Evolutionary conservation across 2,888 invertebrate species (phyloP).

Genomic region (Notocelia uddmanniana): DNA sequence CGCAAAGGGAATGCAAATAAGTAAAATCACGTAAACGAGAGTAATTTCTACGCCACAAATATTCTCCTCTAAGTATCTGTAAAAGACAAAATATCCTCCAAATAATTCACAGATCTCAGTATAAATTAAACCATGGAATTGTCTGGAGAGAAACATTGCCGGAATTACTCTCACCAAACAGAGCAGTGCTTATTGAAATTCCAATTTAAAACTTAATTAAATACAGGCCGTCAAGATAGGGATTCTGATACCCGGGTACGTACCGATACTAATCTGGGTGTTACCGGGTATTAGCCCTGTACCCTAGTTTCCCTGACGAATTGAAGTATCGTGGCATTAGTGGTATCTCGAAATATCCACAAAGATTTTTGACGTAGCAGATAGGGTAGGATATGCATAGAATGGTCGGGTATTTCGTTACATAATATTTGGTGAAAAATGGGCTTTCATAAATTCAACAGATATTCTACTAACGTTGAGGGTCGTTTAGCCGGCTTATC

Average conservation of each 20-base stretch:
- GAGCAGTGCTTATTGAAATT: conserved; percentile 37
- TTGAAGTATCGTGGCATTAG: not conserved
- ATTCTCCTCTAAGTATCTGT: not conserved
- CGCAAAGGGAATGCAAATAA: not conserved
- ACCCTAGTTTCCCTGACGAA: not conserved
- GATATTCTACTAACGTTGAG: too few relatives aligned
- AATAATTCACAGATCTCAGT: not conserved
- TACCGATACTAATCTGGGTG: conserved; percentile 28
- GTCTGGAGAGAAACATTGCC: conserved; percentile 22
- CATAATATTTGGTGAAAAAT: not conserved
- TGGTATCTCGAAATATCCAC: not conserved
- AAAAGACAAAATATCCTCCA: not conserved
- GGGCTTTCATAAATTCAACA: too few relatives aligned
- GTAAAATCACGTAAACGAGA: not conserved
- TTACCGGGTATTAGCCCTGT: not conserved
- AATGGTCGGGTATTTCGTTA: not conserved
- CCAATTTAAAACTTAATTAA: conserved; percentile 45
- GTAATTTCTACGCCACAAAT: conserved; percentile 1
- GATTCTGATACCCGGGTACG: not conserved
- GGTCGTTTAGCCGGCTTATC: too few relatives aligned
- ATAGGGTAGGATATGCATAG: not conserved
- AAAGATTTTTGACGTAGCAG: not conserved
- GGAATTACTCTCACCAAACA: conserved; percentile 27
- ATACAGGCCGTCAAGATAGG: conserved; percentile 37
- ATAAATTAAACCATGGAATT: conserved; percentile 13